Evolutionary conservation across 2,797 vertebrate genomes (phyloP).

Genomic region (Darevskia mixta): DNA sequence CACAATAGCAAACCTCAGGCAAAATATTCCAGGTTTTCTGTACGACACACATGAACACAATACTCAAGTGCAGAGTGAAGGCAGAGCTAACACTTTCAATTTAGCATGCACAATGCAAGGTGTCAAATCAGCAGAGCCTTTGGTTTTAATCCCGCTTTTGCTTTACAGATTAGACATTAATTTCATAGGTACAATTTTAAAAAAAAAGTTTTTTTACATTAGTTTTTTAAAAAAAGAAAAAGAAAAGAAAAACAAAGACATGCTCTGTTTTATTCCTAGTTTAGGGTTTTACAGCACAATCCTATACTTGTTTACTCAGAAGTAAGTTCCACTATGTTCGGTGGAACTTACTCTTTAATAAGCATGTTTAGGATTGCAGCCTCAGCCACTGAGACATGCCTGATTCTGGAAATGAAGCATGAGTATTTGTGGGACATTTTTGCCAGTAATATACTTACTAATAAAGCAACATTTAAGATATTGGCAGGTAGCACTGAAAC

Average conservation of each 20-base stretch:
- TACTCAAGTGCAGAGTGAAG: slow-evolving; percentile 53
- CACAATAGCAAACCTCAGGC: slow-evolving; percentile 51
- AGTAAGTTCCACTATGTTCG: not conserved
- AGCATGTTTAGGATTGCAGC: not conserved
- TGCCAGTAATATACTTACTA: slow-evolving; percentile 8
- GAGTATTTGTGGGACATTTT: not conserved
- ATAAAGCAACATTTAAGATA: not conserved
- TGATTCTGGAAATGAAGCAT: not conserved
- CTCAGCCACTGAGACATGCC: slow-evolving; percentile 18
- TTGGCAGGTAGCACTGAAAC: not conserved
- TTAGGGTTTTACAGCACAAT: slow-evolving; percentile 17
- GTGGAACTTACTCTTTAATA: not conserved
- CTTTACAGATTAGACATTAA: slow-evolving; percentile 31
- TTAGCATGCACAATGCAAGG: slow-evolving; percentile 38
- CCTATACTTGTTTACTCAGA: not conserved
- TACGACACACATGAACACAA: slow-evolving; percentile 38
- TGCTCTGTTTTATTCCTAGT: slow-evolving; percentile 24
- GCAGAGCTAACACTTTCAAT: slow-evolving; percentile 42
- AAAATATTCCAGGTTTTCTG: slow-evolving; percentile 61
- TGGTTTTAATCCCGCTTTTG: slow-evolving; percentile 44
- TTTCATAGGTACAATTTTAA: not conserved
- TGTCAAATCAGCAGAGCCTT: slow-evolving; percentile 41
- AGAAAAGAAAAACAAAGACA: not conserved
- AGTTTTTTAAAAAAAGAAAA: not conserved
- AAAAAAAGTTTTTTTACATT: slow-evolving; percentile 33